These are phyloP conservation scores for Scaptomyza pallida DNA, from an alignment of 1,140 invertebrate genomes.

Conservation along the genomic window DNA sequence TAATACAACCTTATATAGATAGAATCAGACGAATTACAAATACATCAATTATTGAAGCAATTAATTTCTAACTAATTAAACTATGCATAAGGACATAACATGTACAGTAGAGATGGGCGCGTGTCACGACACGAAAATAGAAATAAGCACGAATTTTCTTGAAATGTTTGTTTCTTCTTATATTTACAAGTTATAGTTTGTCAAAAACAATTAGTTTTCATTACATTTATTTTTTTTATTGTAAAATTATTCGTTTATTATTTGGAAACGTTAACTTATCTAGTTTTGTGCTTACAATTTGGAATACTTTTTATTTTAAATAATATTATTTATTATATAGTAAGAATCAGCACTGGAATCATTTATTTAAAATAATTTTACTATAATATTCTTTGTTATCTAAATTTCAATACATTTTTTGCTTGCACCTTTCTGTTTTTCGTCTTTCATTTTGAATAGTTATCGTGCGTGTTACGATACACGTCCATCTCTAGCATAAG, in stretches of 20 bases:
- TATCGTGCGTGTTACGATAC: neutral
- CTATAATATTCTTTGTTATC: no score
- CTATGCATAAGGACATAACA: neutral
- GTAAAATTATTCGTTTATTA: neutral
- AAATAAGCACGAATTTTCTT: neutral
- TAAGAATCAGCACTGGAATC: neutral
- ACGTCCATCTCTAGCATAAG: neutral
- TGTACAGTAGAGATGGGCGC: neutral
- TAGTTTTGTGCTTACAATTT: neutral
- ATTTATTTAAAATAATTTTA: neutral
- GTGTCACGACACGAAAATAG: neutral
- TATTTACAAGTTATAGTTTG: no score
- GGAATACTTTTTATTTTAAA: neutral
- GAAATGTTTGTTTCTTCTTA: neutral
- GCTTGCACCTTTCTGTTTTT: neutral
- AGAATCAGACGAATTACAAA: constrained; percentile 62
- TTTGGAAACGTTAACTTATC: neutral
- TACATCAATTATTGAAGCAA: constrained; percentile 51
- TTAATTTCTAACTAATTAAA: constrained; percentile 4
- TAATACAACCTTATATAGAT: constrained; percentile 83
- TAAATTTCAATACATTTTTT: neutral
- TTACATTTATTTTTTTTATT: no score
- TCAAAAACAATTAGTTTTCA: no score
- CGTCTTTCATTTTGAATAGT: neutral
- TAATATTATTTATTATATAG: neutral